These are phyloP conservation scores for Lacanobia wlatinum DNA, from an alignment of 2,888 invertebrate species.

Conservation along the genomic window DNA sequence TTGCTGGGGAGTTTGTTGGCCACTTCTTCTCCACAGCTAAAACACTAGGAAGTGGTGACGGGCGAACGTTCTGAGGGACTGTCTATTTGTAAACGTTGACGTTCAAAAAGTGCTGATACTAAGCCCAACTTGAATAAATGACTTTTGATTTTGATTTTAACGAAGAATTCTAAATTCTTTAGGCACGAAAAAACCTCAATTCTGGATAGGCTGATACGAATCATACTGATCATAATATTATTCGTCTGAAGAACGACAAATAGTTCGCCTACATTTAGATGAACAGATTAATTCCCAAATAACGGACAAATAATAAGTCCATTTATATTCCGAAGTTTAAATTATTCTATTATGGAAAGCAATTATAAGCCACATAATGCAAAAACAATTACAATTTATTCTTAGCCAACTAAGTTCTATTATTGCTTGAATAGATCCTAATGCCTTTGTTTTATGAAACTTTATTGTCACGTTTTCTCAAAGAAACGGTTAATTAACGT, in stretches of 20 bases:
- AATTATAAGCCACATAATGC: conserved; percentile 25
- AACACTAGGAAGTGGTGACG: too few relatives aligned
- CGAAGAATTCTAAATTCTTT: too few relatives aligned
- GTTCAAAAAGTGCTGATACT: too few relatives aligned
- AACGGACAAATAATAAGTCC: conserved; percentile 3
- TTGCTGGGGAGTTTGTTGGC: too few relatives aligned
- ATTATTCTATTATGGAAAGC: conserved; percentile 14
- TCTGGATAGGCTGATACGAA: not conserved
- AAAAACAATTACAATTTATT: conserved; percentile 21
- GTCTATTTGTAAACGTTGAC: too few relatives aligned
- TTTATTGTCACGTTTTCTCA: not conserved
- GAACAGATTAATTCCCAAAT: not conserved
- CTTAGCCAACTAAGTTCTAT: not conserved
- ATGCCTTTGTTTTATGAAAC: not conserved
- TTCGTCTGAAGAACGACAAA: not conserved
- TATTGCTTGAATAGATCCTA: conserved; percentile 24
- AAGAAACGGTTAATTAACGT: not conserved
- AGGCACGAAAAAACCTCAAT: too few relatives aligned
- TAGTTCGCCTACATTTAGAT: not conserved
- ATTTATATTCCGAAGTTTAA: conserved; percentile 34
- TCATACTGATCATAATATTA: not conserved
- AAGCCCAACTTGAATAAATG: too few relatives aligned
- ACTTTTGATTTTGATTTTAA: too few relatives aligned
- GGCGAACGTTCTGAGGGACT: too few relatives aligned
- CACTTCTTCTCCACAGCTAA: too few relatives aligned